Conservation (phyloP, 64 coral and sea anemone species). For the Orbicella faveolata region DNA sequence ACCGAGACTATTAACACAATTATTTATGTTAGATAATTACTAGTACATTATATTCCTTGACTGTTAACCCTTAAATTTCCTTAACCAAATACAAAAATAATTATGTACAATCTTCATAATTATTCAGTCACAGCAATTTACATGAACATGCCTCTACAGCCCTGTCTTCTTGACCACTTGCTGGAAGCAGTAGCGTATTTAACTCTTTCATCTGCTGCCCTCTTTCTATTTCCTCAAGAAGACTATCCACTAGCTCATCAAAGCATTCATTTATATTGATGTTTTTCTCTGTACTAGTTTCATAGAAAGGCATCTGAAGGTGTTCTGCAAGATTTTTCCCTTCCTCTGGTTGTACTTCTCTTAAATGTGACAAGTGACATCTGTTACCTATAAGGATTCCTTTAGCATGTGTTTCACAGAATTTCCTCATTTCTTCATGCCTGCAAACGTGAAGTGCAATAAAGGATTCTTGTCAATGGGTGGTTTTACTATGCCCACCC, state of each 20-base stretch:
- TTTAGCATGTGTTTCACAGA: conserved; percentile 48
- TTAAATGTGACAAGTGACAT: conserved; percentile 62
- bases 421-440: conserved; percentile 55
- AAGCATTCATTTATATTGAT: conserved; percentile 86
- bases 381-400: conserved; percentile 88
- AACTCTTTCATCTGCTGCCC: conserved; percentile 1
- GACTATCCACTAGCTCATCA: conserved; percentile 67
- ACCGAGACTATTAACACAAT: no score
- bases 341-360: conserved; percentile 64
- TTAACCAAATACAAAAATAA: no score
- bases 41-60: no score
- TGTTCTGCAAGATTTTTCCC: conserved; percentile 68
- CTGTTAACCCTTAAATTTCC: no score
- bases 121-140: background rate
- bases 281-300: conserved; percentile 85
- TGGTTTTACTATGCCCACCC: no score
- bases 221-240: conserved; percentile 44
- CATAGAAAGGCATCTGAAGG: conserved; percentile 70
- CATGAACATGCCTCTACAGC: conserved; percentile 1
- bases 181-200: conserved; percentile 7
- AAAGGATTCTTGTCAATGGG: no score
- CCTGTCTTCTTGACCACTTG: conserved; percentile 11
- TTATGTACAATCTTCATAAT: background rate
- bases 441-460: background rate
- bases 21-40: no score